Conservation (phyloP, 1,140 invertebrate genomes). For the Ostrea denselamellosa region DNA sequence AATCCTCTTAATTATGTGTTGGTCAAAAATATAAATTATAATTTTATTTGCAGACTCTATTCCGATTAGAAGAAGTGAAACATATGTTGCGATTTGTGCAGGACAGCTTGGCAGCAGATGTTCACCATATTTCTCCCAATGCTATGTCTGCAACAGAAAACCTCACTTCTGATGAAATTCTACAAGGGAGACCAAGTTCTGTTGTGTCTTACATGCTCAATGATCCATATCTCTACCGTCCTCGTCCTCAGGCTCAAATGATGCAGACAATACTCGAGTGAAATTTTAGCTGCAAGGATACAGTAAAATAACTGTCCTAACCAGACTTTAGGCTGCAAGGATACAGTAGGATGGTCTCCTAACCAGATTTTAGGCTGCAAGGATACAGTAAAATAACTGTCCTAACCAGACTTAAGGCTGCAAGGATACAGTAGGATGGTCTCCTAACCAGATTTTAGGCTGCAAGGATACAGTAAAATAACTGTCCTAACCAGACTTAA, state of each 20-base stretch:
- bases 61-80: conserved; percentile 67
- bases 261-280: conserved; percentile 53
- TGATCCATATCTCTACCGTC: conserved; percentile 63
- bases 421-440: too few species aligned
- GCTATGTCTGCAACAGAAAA: conserved; percentile 45
- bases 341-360: too few species aligned
- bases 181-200: conserved; percentile 48
- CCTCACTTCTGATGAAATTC: conserved; percentile 25
- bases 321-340: not conserved
- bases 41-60: conserved; percentile 64
- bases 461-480: too few species aligned
- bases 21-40: too few species aligned
- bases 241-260: conserved; percentile 51
- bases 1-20: too few species aligned
- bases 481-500: too few species aligned
- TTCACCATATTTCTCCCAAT: conserved; percentile 60
- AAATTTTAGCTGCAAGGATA: not conserved
- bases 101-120: conserved; percentile 64
- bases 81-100: conserved; percentile 65
- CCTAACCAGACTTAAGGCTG: too few species aligned
- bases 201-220: conserved; percentile 67
- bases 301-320: not conserved
- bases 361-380: too few species aligned
- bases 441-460: too few species aligned
- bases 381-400: too few species aligned